Evolutionary conservation across 2,113 vertebrate genomes (phyloP).

Genomic region (Trogon surrucura): DNA sequence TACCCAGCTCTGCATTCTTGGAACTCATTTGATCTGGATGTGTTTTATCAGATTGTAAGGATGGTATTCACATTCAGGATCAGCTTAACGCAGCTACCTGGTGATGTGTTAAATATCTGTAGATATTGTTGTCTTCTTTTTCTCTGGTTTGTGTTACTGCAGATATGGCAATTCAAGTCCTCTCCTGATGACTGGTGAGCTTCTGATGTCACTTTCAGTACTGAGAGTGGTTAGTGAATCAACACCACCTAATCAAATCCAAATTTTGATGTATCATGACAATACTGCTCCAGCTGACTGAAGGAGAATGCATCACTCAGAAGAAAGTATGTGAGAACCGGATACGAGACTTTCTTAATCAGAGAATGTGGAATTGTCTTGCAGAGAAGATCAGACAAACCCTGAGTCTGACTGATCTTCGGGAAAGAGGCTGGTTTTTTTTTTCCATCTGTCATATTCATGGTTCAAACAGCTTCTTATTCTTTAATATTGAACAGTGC

Average conservation of each 20-base stretch:
- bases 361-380: slow-evolving; percentile 25
- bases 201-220: slow-evolving; percentile 28
- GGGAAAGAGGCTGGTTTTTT: neutral
- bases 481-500: neutral
- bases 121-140: neutral
- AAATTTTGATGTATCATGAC: slow-evolving; percentile 11
- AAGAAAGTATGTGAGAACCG: slow-evolving; percentile 36
- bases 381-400: slow-evolving; percentile 47
- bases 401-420: slow-evolving; percentile 13
- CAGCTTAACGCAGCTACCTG: neutral
- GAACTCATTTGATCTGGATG: neutral
- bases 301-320: neutral
- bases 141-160: neutral
- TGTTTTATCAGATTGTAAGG: neutral
- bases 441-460: neutral
- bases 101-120: neutral
- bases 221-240: slow-evolving; percentile 37
- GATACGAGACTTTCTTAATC: slow-evolving; percentile 13
- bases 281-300: neutral
- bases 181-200: neutral
- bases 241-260: slow-evolving; percentile 37
- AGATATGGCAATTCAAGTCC: neutral
- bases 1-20: neutral
- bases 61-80: neutral
- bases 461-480: slow-evolving; percentile 1